A percentile compares a stretch with the other conserved stretches of the same genome.
Evolutionary conservation across 1,140 invertebrate genomes (phyloP).

Genomic region (Nixonia krombeini): DNA sequence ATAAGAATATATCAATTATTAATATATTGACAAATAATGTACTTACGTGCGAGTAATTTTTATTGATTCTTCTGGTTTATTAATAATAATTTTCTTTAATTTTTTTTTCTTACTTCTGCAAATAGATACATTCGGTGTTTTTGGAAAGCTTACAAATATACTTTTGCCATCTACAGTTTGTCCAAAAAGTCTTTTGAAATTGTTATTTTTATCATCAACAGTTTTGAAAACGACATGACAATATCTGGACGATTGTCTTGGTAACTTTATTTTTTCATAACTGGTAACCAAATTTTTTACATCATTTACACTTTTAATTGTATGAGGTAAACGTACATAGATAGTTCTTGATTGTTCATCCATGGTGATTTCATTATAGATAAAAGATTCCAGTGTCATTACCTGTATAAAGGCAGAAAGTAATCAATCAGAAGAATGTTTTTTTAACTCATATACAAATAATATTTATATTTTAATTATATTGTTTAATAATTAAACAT

Average conservation of each 20-base stretch:
- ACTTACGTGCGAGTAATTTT: slow-evolving; percentile 41
- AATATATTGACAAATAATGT: not conserved
- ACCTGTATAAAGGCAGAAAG: no score
- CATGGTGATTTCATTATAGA: no score
- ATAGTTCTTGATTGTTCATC: slow-evolving; percentile 48
- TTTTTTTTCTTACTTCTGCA: slow-evolving; percentile 1
- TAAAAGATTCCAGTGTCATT: no score
- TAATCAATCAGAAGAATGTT: no score
- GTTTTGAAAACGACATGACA: slow-evolving; percentile 56
- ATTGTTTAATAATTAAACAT: no score
- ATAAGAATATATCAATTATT: slow-evolving; percentile 3
- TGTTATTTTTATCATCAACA: slow-evolving; percentile 47
- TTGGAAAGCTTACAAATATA: slow-evolving; percentile 29
- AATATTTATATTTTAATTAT: no score
- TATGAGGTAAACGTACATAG: slow-evolving; percentile 51
- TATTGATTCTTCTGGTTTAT: slow-evolving; percentile 7
- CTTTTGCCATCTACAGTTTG: slow-evolving; percentile 47
- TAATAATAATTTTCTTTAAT: slow-evolving; percentile 1
- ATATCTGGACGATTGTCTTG: slow-evolving; percentile 49
- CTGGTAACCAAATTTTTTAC: slow-evolving; percentile 52
- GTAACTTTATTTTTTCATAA: slow-evolving; percentile 52
- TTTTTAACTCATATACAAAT: no score
- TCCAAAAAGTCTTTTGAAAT: slow-evolving; percentile 40
- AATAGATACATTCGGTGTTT: not conserved
- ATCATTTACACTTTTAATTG: slow-evolving; percentile 47